phyloP scores from a whole-genome alignment of 2,888 invertebrate species.

The Nymphalis urticae region DNA sequence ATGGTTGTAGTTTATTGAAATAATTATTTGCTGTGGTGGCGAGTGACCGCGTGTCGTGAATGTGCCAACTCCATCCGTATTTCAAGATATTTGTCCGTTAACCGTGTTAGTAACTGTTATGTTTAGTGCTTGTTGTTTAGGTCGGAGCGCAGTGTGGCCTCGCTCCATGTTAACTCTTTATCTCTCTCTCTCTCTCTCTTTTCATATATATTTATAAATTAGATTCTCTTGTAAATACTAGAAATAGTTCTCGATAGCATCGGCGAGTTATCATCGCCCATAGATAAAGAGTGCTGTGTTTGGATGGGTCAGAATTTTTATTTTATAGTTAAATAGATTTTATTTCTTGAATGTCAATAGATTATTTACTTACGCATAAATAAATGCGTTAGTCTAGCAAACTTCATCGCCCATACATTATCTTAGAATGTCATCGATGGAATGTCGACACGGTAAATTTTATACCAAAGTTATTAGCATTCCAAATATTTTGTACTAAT shows the following conservation, averaged over 20 bases:
- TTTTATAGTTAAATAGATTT: constrained; percentile 64
- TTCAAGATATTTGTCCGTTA: constrained; percentile 76
- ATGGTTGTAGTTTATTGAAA: not conserved
- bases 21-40: constrained; percentile 52
- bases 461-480: constrained; percentile 71
- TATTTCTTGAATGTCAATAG: constrained; percentile 44
- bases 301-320: constrained; percentile 78
- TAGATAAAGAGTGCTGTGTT: constrained; percentile 68
- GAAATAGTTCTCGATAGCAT: constrained; percentile 64
- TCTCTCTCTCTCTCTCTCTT: constrained; percentile 17
- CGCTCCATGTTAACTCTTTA: constrained; percentile 53
- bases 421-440: constrained; percentile 65
- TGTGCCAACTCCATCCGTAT: constrained; percentile 71
- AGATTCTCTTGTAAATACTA: constrained; percentile 64
- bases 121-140: constrained; percentile 76
- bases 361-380: constrained; percentile 56
- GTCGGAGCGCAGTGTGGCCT: constrained; percentile 52
- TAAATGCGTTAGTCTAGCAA: constrained; percentile 72
- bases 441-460: constrained; percentile 60
- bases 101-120: constrained; percentile 73
- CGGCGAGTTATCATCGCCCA: constrained; percentile 54
- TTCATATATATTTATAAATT: constrained; percentile 41
- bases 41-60: constrained; percentile 66
- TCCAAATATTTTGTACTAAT: constrained; percentile 77
- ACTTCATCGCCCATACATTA: constrained; percentile 72